Conservation (phyloP, 2,797 vertebrate species). For the Coendou prehensilis region DNA sequence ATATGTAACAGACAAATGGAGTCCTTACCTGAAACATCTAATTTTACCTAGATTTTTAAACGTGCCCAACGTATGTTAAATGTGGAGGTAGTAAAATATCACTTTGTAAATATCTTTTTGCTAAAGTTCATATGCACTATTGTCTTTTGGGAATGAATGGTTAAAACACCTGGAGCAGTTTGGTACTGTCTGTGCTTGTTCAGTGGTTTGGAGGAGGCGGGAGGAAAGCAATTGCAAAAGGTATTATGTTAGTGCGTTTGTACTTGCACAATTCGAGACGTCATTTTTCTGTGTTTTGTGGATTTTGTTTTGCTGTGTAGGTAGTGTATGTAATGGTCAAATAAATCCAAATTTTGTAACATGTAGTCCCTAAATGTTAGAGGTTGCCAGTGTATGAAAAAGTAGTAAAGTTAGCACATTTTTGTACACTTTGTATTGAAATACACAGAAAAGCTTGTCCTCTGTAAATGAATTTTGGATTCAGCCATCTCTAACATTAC, state of each 20-base stretch:
- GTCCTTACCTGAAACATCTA: background rate
- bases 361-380: slow-evolving; percentile 63
- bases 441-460: slow-evolving; percentile 29
- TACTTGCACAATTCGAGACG: background rate
- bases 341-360: slow-evolving; percentile 27
- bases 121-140: background rate
- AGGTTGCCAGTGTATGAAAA: background rate
- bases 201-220: background rate
- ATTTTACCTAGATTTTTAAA: background rate
- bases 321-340: slow-evolving; percentile 48
- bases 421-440: slow-evolving; percentile 40
- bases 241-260: background rate
- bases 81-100: background rate
- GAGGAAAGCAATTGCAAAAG: background rate
- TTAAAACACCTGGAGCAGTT: background rate
- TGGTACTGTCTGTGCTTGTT: background rate
- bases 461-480: too few relatives aligned
- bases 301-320: slow-evolving; percentile 56
- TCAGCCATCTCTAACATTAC: too few relatives aligned
- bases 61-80: too few relatives aligned
- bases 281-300: background rate
- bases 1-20: background rate
- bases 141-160: background rate
- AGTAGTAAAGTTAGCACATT: slow-evolving; percentile 64
- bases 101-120: background rate